Base-by-base conservation (phyloP, 53 echinoderm and acorn worm species). In the Arbacia lixula region DNA sequence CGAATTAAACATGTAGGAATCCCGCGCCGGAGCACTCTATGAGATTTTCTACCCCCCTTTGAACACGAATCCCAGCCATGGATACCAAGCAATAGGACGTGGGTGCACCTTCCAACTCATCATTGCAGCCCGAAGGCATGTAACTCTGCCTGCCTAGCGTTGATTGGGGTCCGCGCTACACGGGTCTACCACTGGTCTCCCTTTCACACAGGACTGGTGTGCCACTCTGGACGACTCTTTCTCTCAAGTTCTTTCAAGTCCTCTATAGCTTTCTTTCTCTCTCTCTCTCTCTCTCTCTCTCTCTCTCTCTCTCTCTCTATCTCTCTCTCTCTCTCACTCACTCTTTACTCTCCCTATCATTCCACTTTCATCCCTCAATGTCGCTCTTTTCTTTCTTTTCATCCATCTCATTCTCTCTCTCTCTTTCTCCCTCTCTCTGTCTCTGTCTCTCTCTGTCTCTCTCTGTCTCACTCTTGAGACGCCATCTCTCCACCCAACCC, bases 221-320 rank as follows among this genome's bases (percentile, higher is more conserved):
- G 87, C 87, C n/a, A 87, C 85, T 68, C 79, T 85, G 19, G 61
- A 80, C 46, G 85, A 68, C 53, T 66, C 89, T 57, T 84, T 63
- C 50, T 63, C 5, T 62, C 57, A n/a, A 31, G 33, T 3, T 29
- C 11, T 24, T 16, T 65, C 22, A 83, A 85, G 33, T 84, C 42
- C 53, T 72, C 71, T 52, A 30, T 68, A 52, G 85, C 86, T 63
- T 88, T 88, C 8, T 85, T 24, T 40, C 81, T 58, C 57, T 27
- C 33, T 31, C 6, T 29, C 11, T 24, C 28, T 65, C 22, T 85
- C 88, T 38, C 85, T 55, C 53, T 72, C 71, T 52, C 38, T 68
- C 62, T 88, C 86, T 63, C 85, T 88, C 8, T 85, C 29, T 40
- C 81, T 58, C 16, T 88, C 66, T 60, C 63, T 50, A 26, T 76